phyloP scores from a whole-genome alignment of 2,797 vertebrate genomes.

The Crocodylus rhombifer region DNA sequence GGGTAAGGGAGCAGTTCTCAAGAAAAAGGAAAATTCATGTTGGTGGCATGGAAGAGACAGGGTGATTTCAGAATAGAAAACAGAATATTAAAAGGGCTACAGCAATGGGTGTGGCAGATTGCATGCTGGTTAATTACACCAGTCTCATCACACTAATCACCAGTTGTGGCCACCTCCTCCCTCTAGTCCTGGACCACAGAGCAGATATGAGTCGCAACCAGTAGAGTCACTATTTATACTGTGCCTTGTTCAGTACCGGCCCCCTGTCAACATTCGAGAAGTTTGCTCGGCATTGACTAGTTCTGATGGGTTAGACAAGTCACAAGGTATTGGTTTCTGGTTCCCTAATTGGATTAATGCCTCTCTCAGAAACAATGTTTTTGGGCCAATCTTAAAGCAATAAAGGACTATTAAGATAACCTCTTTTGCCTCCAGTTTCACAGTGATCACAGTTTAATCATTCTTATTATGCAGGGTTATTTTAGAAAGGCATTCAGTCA shows the following conservation, averaged over 20 bases:
- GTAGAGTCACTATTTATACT: not conserved
- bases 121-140: not conserved
- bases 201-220: not conserved
- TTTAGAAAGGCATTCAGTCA: not conserved
- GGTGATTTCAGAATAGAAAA: not conserved
- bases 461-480: too few relatives aligned
- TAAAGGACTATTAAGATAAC: not conserved
- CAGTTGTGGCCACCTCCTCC: not conserved
- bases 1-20: not conserved
- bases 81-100: rapidly evolving
- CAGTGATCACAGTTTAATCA: too few relatives aligned
- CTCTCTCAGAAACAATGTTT: not conserved
- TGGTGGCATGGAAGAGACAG: not conserved
- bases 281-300: not conserved
- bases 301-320: not conserved
- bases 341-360: not conserved
- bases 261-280: not conserved
- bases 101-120: not conserved
- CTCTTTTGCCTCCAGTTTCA: too few relatives aligned
- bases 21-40: not conserved
- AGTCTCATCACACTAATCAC: not conserved
- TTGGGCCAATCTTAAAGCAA: not conserved
- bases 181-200: not conserved
- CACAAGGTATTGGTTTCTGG: not conserved
- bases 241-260: not conserved